Conservation (phyloP, 2,113 vertebrate genomes). For the Sylvilagus bachmani region DNA sequence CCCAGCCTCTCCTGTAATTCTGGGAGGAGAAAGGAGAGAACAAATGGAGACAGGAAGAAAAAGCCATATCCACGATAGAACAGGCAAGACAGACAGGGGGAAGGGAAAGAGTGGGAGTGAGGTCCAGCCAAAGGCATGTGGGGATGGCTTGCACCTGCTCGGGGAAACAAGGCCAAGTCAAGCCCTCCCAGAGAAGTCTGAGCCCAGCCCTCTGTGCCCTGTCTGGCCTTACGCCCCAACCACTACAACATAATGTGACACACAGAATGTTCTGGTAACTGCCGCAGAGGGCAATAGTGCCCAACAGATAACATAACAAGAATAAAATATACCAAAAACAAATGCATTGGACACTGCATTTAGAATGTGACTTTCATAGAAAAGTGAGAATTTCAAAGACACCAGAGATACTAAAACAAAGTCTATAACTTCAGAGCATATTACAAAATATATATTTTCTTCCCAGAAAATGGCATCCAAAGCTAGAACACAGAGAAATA, state of each 20-base stretch:
- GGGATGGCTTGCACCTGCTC: neutral
- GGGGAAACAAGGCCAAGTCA: neutral
- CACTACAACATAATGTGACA: neutral
- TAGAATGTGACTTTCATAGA: neutral
- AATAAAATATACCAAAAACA: conserved; percentile 39
- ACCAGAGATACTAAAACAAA: neutral
- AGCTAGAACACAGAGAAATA: neutral
- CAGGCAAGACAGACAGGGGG: neutral
- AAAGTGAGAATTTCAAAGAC: neutral
- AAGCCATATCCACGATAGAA: neutral
- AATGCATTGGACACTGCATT: neutral
- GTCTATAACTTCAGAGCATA: neutral
- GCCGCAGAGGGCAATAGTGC: neutral
- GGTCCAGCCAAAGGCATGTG: neutral
- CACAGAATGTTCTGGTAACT: neutral
- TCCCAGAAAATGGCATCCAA: neutral
- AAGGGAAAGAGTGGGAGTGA: neutral
- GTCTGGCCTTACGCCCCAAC: neutral
- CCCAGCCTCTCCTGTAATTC: neutral
- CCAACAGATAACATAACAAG: neutral
- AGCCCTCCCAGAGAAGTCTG: neutral
- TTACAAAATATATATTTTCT: neutral
- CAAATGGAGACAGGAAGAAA: neutral
- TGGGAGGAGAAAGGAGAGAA: neutral
- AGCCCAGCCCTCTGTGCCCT: neutral